Evolutionary conservation across 1,140 invertebrate species (phyloP), one percentile per base, ranked within the genome.

Genomic region (Carposina sasakii): DNA sequence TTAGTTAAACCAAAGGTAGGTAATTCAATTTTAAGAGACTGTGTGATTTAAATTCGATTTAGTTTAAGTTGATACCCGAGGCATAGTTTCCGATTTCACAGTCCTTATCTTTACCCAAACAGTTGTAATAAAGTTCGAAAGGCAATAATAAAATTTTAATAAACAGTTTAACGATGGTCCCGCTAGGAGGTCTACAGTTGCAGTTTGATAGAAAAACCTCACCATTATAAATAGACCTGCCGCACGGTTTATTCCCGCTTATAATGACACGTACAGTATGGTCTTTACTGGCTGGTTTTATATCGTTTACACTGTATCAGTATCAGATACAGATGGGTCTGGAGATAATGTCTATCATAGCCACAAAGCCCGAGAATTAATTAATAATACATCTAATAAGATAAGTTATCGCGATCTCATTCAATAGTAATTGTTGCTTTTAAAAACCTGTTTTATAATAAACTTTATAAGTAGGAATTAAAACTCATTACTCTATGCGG

Each of bases 381-480:
- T 71, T 71, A 71, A 61, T 62, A 57, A 65, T 49, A 59, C 48
- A 58, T 54, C 45, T 70, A 70, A 70, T 70, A 57, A 59, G 67
- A 70, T 70, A 67, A 70, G 58, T 60, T 70, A 67, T 67, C 63
- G 55, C 37, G 49, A 53, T 47, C 58, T 56, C 52, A 52, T 42
- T 56, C 60, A 48, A 57, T 60, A 66, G 47, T 56, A 55, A 60
- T 63, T 63, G 60, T 69, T n/a, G n/a, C n/a, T n/a, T n/a, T n/a
- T n/a, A n/a, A n/a, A n/a, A n/a, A n/a, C n/a, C n/a, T n/a, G n/a
- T n/a, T n/a, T n/a, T n/a, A n/a, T n/a, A n/a, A n/a, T n/a, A n/a
- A n/a, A n/a, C n/a, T n/a, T n/a, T n/a, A n/a, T n/a, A n/a, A n/a
- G n/a, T n/a, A n/a, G n/a, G n/a, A n/a, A n/a, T n/a, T n/a, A n/a